Evolutionary conservation across 2,113 vertebrate species (phyloP), one percentile per base, ranked within the genome.

Genomic region (Corvus moneduloides): DNA sequence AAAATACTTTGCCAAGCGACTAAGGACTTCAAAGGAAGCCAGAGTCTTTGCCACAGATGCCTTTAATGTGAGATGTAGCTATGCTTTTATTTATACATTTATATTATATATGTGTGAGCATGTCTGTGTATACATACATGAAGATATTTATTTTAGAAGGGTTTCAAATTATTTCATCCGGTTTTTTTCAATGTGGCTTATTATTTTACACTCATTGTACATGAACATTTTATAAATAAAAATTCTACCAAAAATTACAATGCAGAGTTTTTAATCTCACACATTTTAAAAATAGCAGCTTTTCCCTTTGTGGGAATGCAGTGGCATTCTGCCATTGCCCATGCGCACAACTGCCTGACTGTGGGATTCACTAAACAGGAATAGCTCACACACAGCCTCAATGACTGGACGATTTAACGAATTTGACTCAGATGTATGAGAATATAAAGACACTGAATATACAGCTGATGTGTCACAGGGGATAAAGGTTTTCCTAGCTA

Each of bases 31-130:
- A 87, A 96, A 86, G 81, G 74, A 49, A 73, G 62, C 43, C 78
- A 84, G 85, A 88, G 66, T 48, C 91, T 96, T 97, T 91, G 61
- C 69, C 68, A 63, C 76, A 96, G 87, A 66, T 21, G 26, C 19
- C 68, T 94, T 87, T 80, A 66, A 66, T 55, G 28, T 69, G 46
- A 89, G 55, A 59, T 48, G 46, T 3, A 68, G 15, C 39, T 71
- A 43, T 43, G 12, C 32, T 73, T 89, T 61, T 73, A 62, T 76
- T 82, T 73, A 46, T 32, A 66, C 8, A 49, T 44, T 89, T 58
- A 23, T 79, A 30, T 91, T 67, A 48, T 13, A 19, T 44, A 35
- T 28, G 6, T n/a, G 23, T 13, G 17, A 44, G 26, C 43, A 74
- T 46, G n/a, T 27, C 37, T 77, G 23, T 54, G 20, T n/a, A 28